Base-by-base conservation (phyloP, 2,888 invertebrate species). In the Agapostemon virescens region DNA sequence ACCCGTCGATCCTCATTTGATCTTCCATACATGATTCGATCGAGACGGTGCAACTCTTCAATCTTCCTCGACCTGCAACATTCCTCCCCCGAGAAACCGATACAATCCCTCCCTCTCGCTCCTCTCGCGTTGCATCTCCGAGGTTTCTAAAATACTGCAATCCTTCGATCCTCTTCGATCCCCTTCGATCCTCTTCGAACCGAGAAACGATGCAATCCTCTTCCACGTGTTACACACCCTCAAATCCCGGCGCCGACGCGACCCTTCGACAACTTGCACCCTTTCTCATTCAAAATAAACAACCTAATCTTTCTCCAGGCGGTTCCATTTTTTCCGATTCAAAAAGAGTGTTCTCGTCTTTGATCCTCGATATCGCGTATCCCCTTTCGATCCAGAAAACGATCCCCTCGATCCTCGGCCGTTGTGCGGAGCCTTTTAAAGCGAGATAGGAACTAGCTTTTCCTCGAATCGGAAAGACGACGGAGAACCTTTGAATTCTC, bases 401-500 rank as follows among this genome's bases (percentile, higher is more conserved):
- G 49, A 49, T 11, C 3, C 1, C 11, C 49, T 49, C n/a, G 49
- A 49, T 49, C n/a, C 49, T 49, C 49, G 3, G n/a, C 3, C 49
- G n/a, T 49, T 11, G n/a, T n/a, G 49, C 45, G 2, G 20, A 20
- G 45, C n/a, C n/a, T 49, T n/a, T 49, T 49, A n/a, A 11, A 49
- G 3, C 11, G 11, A n/a, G 49, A 9, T 3, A 33, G 5, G 3
- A 11, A n/a, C 49, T 49, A 6, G 55, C 26, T 30, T 33, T 9
- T 20, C 61, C 33, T 61, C 20, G 20, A 20, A 61, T 61, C 20
- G 6, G 20, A 61, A 61, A 33, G 33, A 61, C 17, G 20, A 33
- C 61, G 61, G 20, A n/a, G n/a, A 61, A 61, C 33, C 33, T 61
- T 61, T 30, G 26, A 33, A 61, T 61, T 33, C 33, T 17, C 58